Conservation (phyloP, 2,113 vertebrate species). For the Antidorcas marsupialis region DNA sequence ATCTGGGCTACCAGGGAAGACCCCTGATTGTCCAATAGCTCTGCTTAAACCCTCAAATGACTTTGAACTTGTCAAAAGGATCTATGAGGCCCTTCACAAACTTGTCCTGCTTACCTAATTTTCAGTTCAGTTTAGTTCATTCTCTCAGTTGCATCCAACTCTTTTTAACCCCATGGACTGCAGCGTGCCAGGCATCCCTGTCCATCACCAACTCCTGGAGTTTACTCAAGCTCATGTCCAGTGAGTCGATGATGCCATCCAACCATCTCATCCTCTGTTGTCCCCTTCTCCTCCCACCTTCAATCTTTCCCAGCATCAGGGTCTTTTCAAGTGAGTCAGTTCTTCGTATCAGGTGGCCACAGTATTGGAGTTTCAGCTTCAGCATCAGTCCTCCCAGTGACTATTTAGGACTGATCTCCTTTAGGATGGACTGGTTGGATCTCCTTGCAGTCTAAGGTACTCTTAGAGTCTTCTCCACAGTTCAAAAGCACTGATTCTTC, state of each 20-base stretch:
- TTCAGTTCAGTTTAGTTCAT: not conserved
- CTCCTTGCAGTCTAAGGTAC: not conserved
- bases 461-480: not conserved
- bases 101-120: not conserved
- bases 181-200: not conserved
- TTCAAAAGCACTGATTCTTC: not conserved
- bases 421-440: not conserved
- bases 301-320: not conserved
- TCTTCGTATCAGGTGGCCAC: not conserved
- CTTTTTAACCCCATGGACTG: not conserved
- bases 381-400: not conserved
- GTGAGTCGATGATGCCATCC: not conserved
- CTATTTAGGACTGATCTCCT: not conserved
- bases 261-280: not conserved
- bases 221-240: not conserved
- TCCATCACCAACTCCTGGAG: not conserved
- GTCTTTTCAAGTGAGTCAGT: not conserved
- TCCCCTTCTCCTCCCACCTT: not conserved
- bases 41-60: not conserved
- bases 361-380: not conserved
- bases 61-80: not conserved
- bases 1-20: not conserved
- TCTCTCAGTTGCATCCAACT: rapidly evolving
- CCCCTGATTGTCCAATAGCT: not conserved
- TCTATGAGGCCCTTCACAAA: not conserved